A percentile compares a stretch with the other conserved stretches of the same genome.
phyloP scores from a whole-genome alignment of 1,140 invertebrate species.

The Oppia nitens region DNA sequence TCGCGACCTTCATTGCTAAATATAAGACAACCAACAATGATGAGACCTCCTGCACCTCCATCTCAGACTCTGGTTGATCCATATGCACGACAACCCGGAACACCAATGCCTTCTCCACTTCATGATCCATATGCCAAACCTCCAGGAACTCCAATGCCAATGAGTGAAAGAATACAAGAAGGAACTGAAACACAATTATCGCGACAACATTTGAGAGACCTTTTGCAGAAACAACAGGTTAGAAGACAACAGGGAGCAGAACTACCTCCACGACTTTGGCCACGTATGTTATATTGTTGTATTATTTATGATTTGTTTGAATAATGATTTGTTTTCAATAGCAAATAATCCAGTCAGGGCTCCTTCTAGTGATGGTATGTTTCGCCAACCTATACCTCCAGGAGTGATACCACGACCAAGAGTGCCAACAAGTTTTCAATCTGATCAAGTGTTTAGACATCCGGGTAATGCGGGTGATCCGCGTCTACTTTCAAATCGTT shows the following conservation, averaged over 20 bases:
- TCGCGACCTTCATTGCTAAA: neutral
- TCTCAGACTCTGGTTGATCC: conserved; percentile 15
- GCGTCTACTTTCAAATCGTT: neutral
- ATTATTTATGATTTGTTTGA: neutral
- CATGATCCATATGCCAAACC: neutral
- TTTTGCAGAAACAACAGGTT: conserved; percentile 55
- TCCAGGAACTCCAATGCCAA: neutral
- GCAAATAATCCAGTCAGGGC: neutral
- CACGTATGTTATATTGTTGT: neutral
- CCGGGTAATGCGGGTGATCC: neutral
- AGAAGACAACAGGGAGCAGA: conserved; percentile 23
- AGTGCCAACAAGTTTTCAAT: neutral
- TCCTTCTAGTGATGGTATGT: neutral
- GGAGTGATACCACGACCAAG: conserved; percentile 1
- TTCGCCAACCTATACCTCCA: conserved; percentile 13
- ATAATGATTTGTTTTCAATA: neutral
- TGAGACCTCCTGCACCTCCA: neutral
- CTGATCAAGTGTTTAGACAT: conserved; percentile 11
- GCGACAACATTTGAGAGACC: conserved; percentile 52
- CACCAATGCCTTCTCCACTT: conserved; percentile 10
- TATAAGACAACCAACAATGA: neutral
- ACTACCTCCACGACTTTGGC: neutral
- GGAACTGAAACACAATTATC: conserved; percentile 25
- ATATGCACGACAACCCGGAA: conserved; percentile 20
- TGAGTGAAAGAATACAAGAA: neutral